phyloP scores from a whole-genome alignment of 2,113 vertebrate genomes.

The Heterochromis multidens region DNA sequence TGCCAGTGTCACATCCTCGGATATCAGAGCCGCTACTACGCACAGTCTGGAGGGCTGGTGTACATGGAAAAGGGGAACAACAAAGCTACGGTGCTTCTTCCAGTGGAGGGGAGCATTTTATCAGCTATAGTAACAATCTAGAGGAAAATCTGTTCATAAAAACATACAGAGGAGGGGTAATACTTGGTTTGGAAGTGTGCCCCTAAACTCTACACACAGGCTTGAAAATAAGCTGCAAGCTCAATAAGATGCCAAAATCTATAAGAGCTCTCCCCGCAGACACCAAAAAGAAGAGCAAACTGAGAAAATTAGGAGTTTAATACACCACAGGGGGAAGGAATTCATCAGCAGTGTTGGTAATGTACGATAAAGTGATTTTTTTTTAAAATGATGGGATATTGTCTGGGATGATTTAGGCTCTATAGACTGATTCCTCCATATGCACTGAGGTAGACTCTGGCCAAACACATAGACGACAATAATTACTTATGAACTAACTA shows the following conservation, averaged over 20 bases:
- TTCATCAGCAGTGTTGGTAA: constrained; percentile 24
- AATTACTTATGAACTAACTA: constrained; percentile 36
- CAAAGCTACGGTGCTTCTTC: neutral
- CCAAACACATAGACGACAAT: constrained; percentile 76
- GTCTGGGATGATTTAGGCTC: constrained; percentile 48
- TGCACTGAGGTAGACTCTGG: constrained; percentile 92
- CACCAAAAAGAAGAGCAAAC: neutral
- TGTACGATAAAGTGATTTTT: constrained; percentile 10
- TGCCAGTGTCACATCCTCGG: neutral
- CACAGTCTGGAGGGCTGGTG: neutral
- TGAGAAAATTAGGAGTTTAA: neutral
- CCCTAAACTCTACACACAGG: neutral
- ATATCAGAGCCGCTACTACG: neutral
- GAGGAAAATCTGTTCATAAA: neutral
- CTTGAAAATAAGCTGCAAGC: neutral
- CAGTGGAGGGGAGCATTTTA: neutral
- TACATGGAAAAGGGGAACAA: neutral
- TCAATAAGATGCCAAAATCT: neutral
- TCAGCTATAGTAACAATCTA: neutral
- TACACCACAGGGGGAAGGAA: neutral
- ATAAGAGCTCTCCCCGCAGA: neutral
- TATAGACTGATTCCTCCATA: constrained; percentile 65
- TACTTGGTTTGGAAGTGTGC: neutral
- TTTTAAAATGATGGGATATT: constrained; percentile 44
- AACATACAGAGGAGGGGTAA: neutral